Base-by-base conservation (phyloP, 2,797 vertebrate genomes). In the Arremon aurantiirostris region DNA sequence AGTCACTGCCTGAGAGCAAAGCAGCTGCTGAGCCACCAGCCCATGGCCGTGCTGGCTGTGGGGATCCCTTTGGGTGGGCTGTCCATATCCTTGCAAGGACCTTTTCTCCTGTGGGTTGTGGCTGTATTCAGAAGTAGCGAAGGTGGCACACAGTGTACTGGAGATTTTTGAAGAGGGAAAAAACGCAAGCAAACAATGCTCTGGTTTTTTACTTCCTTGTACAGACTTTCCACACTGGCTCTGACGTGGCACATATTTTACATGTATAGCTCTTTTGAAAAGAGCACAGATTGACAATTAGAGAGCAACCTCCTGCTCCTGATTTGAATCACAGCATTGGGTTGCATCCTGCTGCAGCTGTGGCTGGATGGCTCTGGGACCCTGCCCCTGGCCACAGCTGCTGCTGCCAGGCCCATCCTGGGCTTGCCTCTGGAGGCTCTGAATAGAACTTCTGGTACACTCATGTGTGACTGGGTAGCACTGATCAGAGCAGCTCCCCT, bases 371-470 rank as follows among this genome's bases (percentile, higher is more conserved):
- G 28, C 37, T 14, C 52, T 1, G 37, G 28, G 35, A 82, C 14
- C 18, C 55, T 63, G 47, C 39, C 46, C 24, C 8, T 28, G 35
- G 22, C 37, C 55, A 41, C 37, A 64, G 61, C 65, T 60, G 39
- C 47, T 47, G 1, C 42, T 56, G 56, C 76, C 49, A 12, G 64
- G 28, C 72, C 72, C 12, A 20, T 44, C 34, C 22, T 5, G 1
- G 8, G 11, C 1, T 34, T 26, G n/a, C 20, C 0, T 1, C 42
- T 57, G 5, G 0, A 37, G 59, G 17, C 26, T 69, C 27, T 44
- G 39, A 49, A 8, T 0, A 0, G 28, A 21, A 23, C 24, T 93
- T 65, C 52, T 3, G 17, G 8, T 55, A 46, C 65, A 19, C 17
- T 83, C 27, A 7, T 0, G 1, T 26, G 41, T 18, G 28, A 24